Evolutionary conservation across 2,797 vertebrate genomes (phyloP).

Genomic region (Molossus molossus): DNA sequence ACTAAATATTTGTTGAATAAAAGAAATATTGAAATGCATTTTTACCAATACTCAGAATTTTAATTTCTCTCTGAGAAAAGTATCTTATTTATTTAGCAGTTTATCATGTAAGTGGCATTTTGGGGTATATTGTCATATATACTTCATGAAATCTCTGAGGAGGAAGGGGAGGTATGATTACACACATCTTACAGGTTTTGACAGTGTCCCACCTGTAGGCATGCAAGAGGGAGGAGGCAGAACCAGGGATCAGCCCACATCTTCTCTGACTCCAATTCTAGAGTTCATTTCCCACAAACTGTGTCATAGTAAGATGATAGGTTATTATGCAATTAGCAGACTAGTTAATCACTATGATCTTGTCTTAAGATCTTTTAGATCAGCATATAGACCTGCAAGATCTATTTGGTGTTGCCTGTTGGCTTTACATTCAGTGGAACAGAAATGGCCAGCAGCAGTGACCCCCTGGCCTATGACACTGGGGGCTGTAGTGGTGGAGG

Average conservation of each 20-base stretch:
- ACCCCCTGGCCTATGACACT: background rate
- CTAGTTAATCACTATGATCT: background rate
- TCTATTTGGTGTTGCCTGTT: background rate
- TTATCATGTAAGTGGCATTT: slow-evolving; percentile 19
- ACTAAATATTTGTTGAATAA: slow-evolving; percentile 17
- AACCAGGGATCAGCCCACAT: background rate
- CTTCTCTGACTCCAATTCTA: background rate
- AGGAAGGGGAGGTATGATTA: background rate
- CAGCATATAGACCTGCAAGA: background rate
- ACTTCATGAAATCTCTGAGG: background rate
- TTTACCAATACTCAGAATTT: slow-evolving; percentile 23
- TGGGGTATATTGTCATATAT: background rate
- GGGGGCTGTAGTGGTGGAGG: background rate
- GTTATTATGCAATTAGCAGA: background rate
- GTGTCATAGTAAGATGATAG: background rate
- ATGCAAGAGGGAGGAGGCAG: background rate
- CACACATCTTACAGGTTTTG: background rate
- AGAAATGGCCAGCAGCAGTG: background rate
- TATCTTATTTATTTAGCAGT: background rate
- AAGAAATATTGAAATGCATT: slow-evolving; percentile 15
- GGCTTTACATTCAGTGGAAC: background rate
- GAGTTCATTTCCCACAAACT: background rate
- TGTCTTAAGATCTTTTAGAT: slow-evolving; percentile 15
- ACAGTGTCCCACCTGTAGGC: background rate
- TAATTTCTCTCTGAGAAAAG: slow-evolving; percentile 42